Conservation (phyloP, 2,797 vertebrate species). For the Typhlichthys eigenmanni region DNA sequence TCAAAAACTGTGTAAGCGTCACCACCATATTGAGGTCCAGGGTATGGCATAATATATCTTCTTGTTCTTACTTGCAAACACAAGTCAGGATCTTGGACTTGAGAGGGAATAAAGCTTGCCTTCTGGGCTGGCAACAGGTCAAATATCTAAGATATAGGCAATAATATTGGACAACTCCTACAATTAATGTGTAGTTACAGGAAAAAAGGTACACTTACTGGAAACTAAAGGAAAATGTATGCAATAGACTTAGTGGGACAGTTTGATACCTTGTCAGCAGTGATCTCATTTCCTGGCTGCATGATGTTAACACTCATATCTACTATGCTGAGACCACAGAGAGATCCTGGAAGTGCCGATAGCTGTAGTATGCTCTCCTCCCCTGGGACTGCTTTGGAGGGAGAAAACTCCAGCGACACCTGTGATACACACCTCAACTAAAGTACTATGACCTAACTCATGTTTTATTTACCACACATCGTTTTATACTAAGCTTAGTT, state of each 20-base stretch:
- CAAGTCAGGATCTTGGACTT: not conserved
- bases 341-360: slow-evolving; percentile 68
- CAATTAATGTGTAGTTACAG: no score
- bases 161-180: no score
- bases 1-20: not conserved
- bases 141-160: slow-evolving; percentile 8
- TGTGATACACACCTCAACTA: slow-evolving; percentile 39
- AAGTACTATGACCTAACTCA: no score
- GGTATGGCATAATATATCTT: not conserved
- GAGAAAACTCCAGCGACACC: slow-evolving; percentile 79
- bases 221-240: no score
- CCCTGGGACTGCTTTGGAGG: slow-evolving; percentile 71
- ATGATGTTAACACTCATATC: slow-evolving; percentile 84
- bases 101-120: not conserved
- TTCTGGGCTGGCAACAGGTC: slow-evolving; percentile 11
- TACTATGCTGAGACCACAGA: slow-evolving; percentile 83
- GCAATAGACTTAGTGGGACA: not conserved
- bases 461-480: no score
- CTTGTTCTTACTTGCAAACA: slow-evolving; percentile 19
- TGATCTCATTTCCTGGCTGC: slow-evolving; percentile 73
- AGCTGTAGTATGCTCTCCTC: slow-evolving; percentile 69
- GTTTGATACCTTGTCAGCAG: slow-evolving; percentile 63
- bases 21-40: not conserved
- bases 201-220: no score
- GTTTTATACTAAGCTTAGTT: no score